Percentiles rank a stretch among this genome's conserved stretches.
Evolutionary conservation across 2,797 vertebrate genomes (phyloP).

Genomic region (Scyliorhinus canicula): DNA sequence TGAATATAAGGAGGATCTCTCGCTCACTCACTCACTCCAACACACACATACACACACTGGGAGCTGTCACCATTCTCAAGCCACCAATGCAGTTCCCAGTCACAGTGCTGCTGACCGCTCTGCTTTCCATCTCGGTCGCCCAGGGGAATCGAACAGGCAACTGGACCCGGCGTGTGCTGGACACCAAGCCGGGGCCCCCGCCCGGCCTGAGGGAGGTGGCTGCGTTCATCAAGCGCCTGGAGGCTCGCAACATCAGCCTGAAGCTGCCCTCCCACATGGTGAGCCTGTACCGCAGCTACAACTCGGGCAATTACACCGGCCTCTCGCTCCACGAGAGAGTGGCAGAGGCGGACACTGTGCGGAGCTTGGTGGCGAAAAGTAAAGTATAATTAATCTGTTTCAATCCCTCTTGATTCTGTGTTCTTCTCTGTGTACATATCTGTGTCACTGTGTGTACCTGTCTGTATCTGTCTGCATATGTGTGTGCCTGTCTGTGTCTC

Average conservation of each 20-base stretch:
- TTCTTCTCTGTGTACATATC: no score
- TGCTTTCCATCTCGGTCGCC: slow-evolving; percentile 41
- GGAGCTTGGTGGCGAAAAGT: slow-evolving; percentile 68
- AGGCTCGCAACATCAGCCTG: slow-evolving; percentile 45
- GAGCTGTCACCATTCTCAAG: slow-evolving; percentile 53
- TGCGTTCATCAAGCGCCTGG: slow-evolving; percentile 40
- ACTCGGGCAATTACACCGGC: slow-evolving; percentile 49
- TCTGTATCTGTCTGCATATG: no score
- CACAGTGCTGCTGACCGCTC: slow-evolving; percentile 35
- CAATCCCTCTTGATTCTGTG: neutral
- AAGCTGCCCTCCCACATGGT: slow-evolving; percentile 64
- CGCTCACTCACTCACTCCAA: slow-evolving; percentile 45
- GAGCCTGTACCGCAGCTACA: slow-evolving; percentile 66
- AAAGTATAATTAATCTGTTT: slow-evolving; percentile 47
- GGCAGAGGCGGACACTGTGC: slow-evolving; percentile 63
- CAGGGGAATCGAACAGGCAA: slow-evolving; percentile 41
- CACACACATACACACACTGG: no score
- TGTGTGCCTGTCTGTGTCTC: no score
- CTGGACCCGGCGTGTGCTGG: neutral
- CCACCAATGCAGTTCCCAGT: slow-evolving; percentile 53
- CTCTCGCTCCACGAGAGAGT: slow-evolving; percentile 50
- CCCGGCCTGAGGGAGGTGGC: slow-evolving; percentile 39
- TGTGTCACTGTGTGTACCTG: no score
- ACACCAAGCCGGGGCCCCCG: neutral
- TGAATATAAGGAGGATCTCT: slow-evolving; percentile 57